Evolutionary conservation across 2,888 invertebrate genomes (phyloP), one percentile per base, ranked within the genome.

Genomic region (Stenotaenia linearis): DNA sequence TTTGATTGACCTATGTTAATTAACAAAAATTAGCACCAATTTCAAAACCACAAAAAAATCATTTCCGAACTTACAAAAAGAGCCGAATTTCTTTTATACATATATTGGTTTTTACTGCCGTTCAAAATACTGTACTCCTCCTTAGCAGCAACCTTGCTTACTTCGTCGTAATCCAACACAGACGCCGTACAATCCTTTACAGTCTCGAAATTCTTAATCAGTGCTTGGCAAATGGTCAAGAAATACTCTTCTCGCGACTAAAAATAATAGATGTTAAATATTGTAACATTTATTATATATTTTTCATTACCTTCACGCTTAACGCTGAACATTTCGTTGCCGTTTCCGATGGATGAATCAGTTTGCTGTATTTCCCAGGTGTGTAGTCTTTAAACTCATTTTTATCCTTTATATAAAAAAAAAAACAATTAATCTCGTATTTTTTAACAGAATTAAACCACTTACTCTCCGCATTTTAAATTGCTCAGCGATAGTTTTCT

Each of bases 1-100:
- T 21, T 50, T 21, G 6, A 18, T 50, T n/a, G 18, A 50, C 21
- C 50, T 50, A 50, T n/a, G n/a, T n/a, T 18, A 5, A 2, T n/a
- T n/a, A n/a, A 21, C n/a, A 18, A 18, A n/a, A 4, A 50, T 50
- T 50, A 21, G 1, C 18, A 25, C 74, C 4, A 1, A n/a, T n/a
- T n/a, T n/a, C n/a, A 74, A 9, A 4, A 32, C 0, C 7, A 0
- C 74, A 25, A 9, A 7, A 30, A 50, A 18, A 7, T 1, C 5
- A 50, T 28, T 12, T n/a, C 9, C 12, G 10, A 3, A 45, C 37
- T 78, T 56, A 78, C 78, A 23, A 56, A 30, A 9, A 78, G 21
- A 7, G 78, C 78, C 0, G 61, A 61, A 21, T 61, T 78, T 61
- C 61, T 10, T 25, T 78, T 78, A 18, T 78, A 78, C 9, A 78